Evolutionary conservation across 2,797 vertebrate species (phyloP).

Genomic region (Enteromius paludinosus): DNA sequence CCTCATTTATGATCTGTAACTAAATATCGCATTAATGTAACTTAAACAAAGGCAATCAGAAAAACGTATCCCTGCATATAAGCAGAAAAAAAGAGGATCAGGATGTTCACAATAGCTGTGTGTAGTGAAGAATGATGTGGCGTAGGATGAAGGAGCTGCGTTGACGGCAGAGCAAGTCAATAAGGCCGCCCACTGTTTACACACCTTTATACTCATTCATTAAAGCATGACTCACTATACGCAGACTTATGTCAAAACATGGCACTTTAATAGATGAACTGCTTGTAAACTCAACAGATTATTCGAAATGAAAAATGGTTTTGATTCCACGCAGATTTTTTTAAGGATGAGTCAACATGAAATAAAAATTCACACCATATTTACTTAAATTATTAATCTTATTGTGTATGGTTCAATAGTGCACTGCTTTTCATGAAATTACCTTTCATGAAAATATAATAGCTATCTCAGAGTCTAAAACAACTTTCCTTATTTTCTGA

Average conservation of each 20-base stretch:
- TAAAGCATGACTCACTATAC: background rate
- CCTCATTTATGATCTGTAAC: constrained; percentile 41
- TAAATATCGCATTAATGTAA: background rate
- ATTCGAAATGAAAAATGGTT: background rate
- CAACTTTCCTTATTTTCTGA: background rate
- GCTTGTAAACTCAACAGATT: background rate
- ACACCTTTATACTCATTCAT: constrained; percentile 10
- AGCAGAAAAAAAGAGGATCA: constrained; percentile 18
- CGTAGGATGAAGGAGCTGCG: background rate
- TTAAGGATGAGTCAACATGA: constrained; percentile 7
- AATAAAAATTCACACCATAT: background rate
- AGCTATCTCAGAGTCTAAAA: background rate
- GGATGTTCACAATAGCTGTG: constrained; percentile 42
- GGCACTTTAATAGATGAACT: background rate
- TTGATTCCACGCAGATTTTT: background rate
- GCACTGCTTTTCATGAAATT: background rate
- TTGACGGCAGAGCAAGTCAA: constrained; percentile 40
- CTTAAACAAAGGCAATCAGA: constrained; percentile 27
- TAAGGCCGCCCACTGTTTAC: constrained; percentile 41
- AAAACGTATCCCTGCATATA: background rate
- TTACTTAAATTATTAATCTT: background rate
- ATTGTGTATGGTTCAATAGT: background rate
- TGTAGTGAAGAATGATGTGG: constrained; percentile 25
- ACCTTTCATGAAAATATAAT: background rate
- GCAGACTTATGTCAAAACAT: background rate